Evolutionary conservation across 2,888 invertebrate genomes (phyloP), one percentile per base, ranked within the genome.

Genomic region (Hemistola chrysoprasaria): DNA sequence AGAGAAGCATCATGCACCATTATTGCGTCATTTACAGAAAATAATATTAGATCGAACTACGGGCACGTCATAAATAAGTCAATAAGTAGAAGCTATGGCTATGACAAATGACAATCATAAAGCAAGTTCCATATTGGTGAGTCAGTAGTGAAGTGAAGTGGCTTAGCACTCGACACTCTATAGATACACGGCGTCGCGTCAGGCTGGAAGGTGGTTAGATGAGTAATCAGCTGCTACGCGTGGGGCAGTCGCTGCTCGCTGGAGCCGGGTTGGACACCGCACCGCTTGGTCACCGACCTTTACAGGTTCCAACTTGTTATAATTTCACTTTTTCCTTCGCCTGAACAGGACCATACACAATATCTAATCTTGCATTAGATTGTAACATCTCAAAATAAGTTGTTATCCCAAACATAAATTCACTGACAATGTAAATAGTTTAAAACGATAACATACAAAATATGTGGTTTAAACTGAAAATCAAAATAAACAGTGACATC

Each of bases 221-320:
- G 79, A 82, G 74, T 78, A 84, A 78, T 82, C 77, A 78, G 70
- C 59, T 63, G 70, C 16, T 16, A 2, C 16, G 16, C 68, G 72
- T 68, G 70, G 67, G 69, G 71, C 72, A 68, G 70, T 74, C 71
- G 74, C 76, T 74, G 69, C 71, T 62, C 63, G 63, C 54, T 56
- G 64, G 65, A 65, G 58, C 55, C 57, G 56, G 50, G 46, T 47
- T 48, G 48, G 44, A 41, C 51, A 50, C 42, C 50, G 49, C 26
- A 43, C 44, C 50, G 40, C 39, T 47, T 84, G 86, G 86, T 86
- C 87, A 81, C 71, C 78, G 86, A 86, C 85, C 87, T 67, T 78
- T 67, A 73, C 87, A 81, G 82, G 87, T 85, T 84, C 76, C 65
- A 70, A 83, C 86, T 77, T 83, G 87, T 75, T 83, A 78, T 77